Evolutionary conservation across 2,113 vertebrate genomes (phyloP).

Genomic region (Bagarius yarrelli): DNA sequence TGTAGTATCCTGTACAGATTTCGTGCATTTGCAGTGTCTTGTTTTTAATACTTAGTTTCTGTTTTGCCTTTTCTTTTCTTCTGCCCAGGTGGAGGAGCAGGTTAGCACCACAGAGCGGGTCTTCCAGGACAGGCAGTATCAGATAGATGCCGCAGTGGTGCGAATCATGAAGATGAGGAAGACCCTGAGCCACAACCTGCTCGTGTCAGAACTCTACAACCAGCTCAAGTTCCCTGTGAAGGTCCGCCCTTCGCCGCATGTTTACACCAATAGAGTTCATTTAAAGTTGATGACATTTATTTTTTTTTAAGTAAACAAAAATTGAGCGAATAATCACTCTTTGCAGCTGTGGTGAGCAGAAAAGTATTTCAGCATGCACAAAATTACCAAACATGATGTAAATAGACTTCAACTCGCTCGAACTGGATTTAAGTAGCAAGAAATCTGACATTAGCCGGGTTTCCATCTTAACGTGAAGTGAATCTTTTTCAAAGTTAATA

Average conservation of each 20-base stretch:
- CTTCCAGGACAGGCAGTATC: constrained; percentile 97
- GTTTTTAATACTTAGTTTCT: neutral
- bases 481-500: too few species aligned
- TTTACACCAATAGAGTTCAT: neutral
- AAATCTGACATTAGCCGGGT: too few species aligned
- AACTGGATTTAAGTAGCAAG: too few species aligned
- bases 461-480: too few species aligned
- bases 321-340: too few species aligned
- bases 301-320: neutral
- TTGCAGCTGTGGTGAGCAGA: too few species aligned
- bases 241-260: constrained; percentile 62
- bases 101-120: constrained; percentile 96
- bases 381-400: too few species aligned
- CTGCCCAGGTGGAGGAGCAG: constrained; percentile 90
- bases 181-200: constrained; percentile 93
- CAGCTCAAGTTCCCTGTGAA: constrained; percentile 99
- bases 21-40: neutral
- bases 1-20: neutral
- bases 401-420: too few species aligned
- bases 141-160: constrained; percentile 97
- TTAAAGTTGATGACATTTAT: neutral
- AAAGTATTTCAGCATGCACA: too few species aligned
- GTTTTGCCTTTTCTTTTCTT: neutral
- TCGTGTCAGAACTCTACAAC: constrained; percentile 98
- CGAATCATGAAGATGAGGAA: constrained; percentile 99